A percentile compares a stretch with the other conserved stretches of the same genome.
Evolutionary conservation across 2,888 invertebrate species (phyloP).

Genomic region (Philereme transversata): DNA sequence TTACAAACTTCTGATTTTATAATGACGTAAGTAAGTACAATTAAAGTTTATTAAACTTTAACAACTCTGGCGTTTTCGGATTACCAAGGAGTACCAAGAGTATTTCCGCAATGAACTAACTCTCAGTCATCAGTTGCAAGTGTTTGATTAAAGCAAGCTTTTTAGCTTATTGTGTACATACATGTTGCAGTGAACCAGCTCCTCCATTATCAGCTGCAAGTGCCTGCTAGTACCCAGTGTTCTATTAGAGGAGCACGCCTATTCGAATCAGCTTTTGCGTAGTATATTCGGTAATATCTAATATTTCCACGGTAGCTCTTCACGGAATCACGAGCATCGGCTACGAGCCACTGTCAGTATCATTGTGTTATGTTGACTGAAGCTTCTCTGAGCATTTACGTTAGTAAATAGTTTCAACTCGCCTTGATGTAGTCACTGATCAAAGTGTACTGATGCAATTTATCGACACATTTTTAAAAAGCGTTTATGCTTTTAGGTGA

Average conservation of each 20-base stretch:
- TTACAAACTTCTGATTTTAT: too few relatives aligned
- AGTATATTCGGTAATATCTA: too few relatives aligned
- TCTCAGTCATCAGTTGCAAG: constrained; percentile 8
- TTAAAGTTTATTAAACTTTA: too few relatives aligned
- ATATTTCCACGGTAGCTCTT: too few relatives aligned
- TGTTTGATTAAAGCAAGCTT: constrained; percentile 6
- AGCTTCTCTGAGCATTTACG: constrained; percentile 17
- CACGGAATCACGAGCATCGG: too few relatives aligned
- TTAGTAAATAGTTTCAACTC: constrained; percentile 18
- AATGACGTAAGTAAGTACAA: too few relatives aligned
- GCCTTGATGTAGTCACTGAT: constrained; percentile 20
- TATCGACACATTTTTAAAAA: constrained; percentile 4
- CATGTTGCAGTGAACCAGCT: neutral
- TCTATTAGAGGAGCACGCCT: too few relatives aligned
- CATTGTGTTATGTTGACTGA: constrained; percentile 6
- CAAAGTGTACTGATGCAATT: constrained; percentile 8
- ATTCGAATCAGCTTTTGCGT: too few relatives aligned
- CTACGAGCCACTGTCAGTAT: neutral
- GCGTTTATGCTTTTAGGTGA: too few relatives aligned
- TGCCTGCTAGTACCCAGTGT: neutral
- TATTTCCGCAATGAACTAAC: neutral
- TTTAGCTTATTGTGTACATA: too few relatives aligned
- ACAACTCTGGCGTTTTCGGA: too few relatives aligned
- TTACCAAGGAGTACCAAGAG: too few relatives aligned
- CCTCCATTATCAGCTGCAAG: neutral